Conservation (phyloP, 2,888 invertebrate species). For the Hyppa rectilinea region DNA sequence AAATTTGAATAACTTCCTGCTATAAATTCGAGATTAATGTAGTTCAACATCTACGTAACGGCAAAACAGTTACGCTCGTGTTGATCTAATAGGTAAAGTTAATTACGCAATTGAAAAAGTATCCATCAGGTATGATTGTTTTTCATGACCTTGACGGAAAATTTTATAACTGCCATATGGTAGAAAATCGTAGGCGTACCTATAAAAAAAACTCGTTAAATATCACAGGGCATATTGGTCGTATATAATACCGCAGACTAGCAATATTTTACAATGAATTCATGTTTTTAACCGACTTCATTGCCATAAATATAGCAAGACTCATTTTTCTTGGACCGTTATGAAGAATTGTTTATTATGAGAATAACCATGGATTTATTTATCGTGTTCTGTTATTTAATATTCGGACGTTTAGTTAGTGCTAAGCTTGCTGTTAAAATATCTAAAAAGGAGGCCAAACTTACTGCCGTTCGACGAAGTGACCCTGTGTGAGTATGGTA, state of each 20-base stretch:
- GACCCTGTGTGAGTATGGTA: constrained; percentile 74
- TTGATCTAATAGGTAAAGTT: constrained; percentile 29
- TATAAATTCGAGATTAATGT: constrained; percentile 1
- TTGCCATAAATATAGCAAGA: constrained; percentile 66
- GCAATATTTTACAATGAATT: constrained; percentile 72
- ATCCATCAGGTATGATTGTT: constrained; percentile 53
- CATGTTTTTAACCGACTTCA: constrained; percentile 64
- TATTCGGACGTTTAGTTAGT: constrained; percentile 46
- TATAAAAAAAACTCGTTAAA: constrained; percentile 75
- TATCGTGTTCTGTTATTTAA: constrained; percentile 62
- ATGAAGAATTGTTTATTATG: constrained; percentile 72
- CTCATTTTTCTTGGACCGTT: constrained; percentile 65
- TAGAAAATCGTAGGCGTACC: constrained; percentile 72
- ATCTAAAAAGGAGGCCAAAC: constrained; percentile 72
- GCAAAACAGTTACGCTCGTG: constrained; percentile 48
- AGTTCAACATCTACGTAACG: background rate
- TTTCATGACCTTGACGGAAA: constrained; percentile 47
- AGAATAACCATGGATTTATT: constrained; percentile 66
- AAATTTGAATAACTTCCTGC: background rate
- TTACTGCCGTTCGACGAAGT: constrained; percentile 57
- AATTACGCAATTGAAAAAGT: constrained; percentile 43
- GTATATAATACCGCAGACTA: constrained; percentile 71
- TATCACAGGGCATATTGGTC: constrained; percentile 70
- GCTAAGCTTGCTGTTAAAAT: constrained; percentile 66
- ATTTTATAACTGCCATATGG: constrained; percentile 72